These are phyloP conservation scores for Oenanthe oenanthe DNA, from an alignment of 2,113 vertebrate genomes.

Conservation along the genomic window DNA sequence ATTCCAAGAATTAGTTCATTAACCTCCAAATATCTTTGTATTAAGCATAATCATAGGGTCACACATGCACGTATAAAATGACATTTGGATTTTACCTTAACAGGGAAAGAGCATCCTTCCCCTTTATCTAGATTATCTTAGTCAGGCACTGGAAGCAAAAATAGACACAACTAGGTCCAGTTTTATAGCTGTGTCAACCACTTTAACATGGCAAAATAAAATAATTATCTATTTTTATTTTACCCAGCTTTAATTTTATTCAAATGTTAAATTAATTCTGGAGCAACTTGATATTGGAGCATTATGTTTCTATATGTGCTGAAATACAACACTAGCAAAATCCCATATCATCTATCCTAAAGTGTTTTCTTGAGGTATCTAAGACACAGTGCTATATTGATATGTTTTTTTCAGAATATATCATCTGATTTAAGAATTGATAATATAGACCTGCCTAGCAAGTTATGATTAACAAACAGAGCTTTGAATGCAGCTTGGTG, in stretches of 20 bases:
- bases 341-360: accelerated
- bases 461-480: background rate
- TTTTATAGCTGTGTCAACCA: background rate
- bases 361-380: background rate
- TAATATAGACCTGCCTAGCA: background rate
- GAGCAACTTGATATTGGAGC: background rate
- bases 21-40: background rate
- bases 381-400: background rate
- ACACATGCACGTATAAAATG: accelerated
- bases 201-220: background rate
- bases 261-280: background rate
- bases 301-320: background rate
- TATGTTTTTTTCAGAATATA: background rate
- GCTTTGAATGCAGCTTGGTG: background rate
- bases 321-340: background rate
- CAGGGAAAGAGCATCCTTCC: background rate
- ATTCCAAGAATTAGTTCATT: background rate
- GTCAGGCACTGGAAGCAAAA: background rate
- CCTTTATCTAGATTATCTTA: background rate
- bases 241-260: background rate
- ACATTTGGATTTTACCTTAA: background rate
- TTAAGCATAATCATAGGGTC: background rate
- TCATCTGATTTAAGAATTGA: background rate
- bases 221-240: background rate
- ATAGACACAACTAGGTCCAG: background rate